These are phyloP conservation scores for Idaea aversata DNA, from an alignment of 2,888 invertebrate species.

Conservation along the genomic window DNA sequence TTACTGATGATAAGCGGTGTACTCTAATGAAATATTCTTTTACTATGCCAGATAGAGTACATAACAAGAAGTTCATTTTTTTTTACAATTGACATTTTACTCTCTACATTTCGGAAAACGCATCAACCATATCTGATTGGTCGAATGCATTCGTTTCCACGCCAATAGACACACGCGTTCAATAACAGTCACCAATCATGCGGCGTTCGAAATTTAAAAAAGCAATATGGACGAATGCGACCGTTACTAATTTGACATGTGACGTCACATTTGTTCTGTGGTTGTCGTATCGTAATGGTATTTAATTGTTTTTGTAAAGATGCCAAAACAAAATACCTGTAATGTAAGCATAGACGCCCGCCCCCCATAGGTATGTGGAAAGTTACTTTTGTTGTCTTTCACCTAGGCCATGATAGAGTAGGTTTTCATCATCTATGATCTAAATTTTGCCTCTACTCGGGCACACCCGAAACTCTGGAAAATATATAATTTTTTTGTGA, in stretches of 20 bases:
- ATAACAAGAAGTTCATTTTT: not conserved
- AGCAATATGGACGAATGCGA: constrained; percentile 63
- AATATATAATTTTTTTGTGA: too few species aligned
- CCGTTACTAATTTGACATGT: constrained; percentile 75
- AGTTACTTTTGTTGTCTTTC: too few species aligned
- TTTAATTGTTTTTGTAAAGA: not conserved
- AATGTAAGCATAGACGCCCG: not conserved
- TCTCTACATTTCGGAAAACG: constrained; percentile 23
- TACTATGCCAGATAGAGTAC: not conserved
- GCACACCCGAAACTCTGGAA: too few species aligned
- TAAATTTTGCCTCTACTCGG: too few species aligned
- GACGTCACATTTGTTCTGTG: constrained; percentile 68
- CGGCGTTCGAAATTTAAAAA: constrained; percentile 70
- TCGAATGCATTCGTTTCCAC: constrained; percentile 49
- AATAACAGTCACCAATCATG: constrained; percentile 71
- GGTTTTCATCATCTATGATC: too few species aligned
- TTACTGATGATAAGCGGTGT: too few species aligned
- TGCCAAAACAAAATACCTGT: not conserved
- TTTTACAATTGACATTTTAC: not conserved
- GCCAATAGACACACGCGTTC: constrained; percentile 48
- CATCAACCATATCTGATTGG: constrained; percentile 43
- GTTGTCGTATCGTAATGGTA: constrained; percentile 34
- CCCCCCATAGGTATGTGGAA: too few species aligned
- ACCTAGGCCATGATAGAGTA: too few species aligned
- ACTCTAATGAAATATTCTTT: too few species aligned